These are phyloP conservation scores for Notolabrus celidotus DNA, from an alignment of 2,797 vertebrate species.

Conservation along the genomic window DNA sequence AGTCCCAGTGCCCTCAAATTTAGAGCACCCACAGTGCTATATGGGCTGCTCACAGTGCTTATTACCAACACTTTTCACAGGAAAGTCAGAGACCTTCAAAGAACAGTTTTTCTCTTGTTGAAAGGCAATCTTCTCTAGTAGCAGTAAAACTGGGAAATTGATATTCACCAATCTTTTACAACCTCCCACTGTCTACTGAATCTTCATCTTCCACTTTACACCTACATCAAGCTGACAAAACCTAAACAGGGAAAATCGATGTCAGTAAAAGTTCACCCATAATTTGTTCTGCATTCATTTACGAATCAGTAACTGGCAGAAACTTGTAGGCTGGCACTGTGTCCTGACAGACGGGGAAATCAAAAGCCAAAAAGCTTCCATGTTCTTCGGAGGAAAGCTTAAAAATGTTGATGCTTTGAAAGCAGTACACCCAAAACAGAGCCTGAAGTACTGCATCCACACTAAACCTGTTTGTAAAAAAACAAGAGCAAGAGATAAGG, in stretches of 20 bases:
- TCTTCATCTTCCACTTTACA: slow-evolving; percentile 1
- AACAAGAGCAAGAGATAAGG: background rate
- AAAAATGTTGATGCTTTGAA: background rate
- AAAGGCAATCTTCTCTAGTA: slow-evolving; percentile 13
- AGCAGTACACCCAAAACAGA: background rate
- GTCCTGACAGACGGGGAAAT: background rate
- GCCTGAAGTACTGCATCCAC: background rate
- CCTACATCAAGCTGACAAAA: background rate
- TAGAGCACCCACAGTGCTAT: slow-evolving; percentile 4
- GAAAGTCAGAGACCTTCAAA: slow-evolving; percentile 14
- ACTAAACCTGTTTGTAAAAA: background rate
- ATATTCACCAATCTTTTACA: slow-evolving; percentile 5
- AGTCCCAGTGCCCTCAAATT: slow-evolving; percentile 27
- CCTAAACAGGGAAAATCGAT: slow-evolving; percentile 4
- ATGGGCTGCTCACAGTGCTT: slow-evolving; percentile 23
- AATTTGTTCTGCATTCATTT: slow-evolving; percentile 12
- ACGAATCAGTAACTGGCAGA: slow-evolving; percentile 1
- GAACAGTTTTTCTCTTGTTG: background rate
- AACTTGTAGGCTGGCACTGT: background rate
- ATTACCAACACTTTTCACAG: slow-evolving; percentile 35
- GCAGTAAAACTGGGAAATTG: slow-evolving; percentile 15
- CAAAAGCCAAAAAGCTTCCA: background rate
- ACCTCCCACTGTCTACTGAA: background rate
- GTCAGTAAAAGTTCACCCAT: background rate
- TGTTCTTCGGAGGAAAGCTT: slow-evolving; percentile 5